Evolutionary conservation across 2,113 vertebrate genomes (phyloP).

Genomic region (Mola mola): DNA sequence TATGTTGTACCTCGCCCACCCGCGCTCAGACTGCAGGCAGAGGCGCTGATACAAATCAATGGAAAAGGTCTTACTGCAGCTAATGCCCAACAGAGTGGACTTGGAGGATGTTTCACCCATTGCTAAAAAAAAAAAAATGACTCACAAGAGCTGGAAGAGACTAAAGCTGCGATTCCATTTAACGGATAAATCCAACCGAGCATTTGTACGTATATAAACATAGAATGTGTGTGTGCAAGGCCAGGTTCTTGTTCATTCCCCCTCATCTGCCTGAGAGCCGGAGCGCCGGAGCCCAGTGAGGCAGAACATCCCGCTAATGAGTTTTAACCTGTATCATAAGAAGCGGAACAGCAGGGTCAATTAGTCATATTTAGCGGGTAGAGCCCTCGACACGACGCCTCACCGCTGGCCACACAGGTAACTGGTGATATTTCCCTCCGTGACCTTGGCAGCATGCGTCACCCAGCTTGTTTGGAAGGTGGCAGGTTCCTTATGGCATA

Average conservation of each 20-base stretch:
- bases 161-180: conserved; percentile 10
- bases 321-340: conserved; percentile 66
- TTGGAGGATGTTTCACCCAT: conserved; percentile 39
- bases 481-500: too few species aligned
- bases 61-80: conserved; percentile 50
- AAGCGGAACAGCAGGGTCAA: conserved; percentile 63
- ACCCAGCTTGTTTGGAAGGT: too few species aligned
- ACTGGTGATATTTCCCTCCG: conserved; percentile 27
- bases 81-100: conserved; percentile 43
- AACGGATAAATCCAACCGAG: conserved; percentile 36
- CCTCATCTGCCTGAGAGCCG: conserved; percentile 22
- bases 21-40: conserved; percentile 33
- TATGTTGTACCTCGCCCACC: conserved; percentile 17
- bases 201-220: conserved; percentile 17
- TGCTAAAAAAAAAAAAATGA: conserved; percentile 20
- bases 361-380: conserved; percentile 70
- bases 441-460: conserved; percentile 52
- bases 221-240: conserved; percentile 12
- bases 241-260: conserved; percentile 47
- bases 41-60: conserved; percentile 53
- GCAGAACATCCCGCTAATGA: conserved; percentile 65
- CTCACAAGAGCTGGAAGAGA: background rate
- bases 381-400: conserved; percentile 23
- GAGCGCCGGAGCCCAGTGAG: conserved; percentile 29
- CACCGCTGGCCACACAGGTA: conserved; percentile 31